These are phyloP conservation scores for Naja naja DNA, from an alignment of 2,113 vertebrate genomes.

Conservation along the genomic window DNA sequence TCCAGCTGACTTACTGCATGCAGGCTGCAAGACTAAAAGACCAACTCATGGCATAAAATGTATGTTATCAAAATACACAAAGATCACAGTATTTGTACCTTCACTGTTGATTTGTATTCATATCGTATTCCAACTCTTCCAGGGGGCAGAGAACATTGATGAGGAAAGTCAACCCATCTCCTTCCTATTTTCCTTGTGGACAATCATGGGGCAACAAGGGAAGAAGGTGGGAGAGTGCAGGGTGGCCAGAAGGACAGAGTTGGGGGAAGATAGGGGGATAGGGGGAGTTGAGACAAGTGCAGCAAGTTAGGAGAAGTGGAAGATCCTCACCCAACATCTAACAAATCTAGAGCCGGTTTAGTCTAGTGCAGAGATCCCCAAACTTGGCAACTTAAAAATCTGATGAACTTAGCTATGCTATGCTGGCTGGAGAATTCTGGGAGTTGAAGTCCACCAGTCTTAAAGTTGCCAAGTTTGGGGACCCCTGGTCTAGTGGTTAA, in stretches of 20 bases:
- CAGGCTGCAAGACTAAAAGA: not conserved
- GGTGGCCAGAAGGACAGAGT: not conserved
- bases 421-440: no score
- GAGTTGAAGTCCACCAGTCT: no score
- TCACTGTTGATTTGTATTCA: not conserved
- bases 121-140: not conserved
- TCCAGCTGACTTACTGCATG: constrained; percentile 27
- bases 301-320: not conserved
- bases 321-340: not conserved
- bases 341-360: not conserved
- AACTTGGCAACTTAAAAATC: no score
- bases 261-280: not conserved
- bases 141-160: not conserved
- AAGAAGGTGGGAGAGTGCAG: not conserved
- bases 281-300: not conserved
- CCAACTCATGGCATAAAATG: not conserved
- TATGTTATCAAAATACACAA: not conserved
- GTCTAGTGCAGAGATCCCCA: not conserved
- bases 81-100: not conserved
- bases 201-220: not conserved
- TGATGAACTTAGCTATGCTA: no score
- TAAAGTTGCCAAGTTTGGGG: no score
- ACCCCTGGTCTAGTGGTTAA: not conserved
- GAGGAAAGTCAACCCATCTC: not conserved
- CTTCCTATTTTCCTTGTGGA: not conserved